Evolutionary conservation across 2,888 invertebrate species (phyloP).

Genomic region (Hydrotaea diabolus): DNA sequence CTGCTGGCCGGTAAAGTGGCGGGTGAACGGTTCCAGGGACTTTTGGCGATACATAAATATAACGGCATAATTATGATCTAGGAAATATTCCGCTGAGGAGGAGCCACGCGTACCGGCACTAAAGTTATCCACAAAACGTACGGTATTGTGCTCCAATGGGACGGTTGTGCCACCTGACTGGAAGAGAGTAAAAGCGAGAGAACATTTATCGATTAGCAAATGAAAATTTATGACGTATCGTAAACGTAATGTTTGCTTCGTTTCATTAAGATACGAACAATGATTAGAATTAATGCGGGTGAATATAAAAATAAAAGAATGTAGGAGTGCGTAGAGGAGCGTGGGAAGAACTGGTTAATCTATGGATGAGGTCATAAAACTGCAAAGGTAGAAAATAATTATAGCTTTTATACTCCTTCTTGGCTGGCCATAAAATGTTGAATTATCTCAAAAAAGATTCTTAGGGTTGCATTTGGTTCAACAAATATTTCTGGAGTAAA

Average conservation of each 20-base stretch:
- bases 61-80: slow-evolving; percentile 92
- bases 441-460: too few species aligned
- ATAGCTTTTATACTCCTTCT: too few species aligned
- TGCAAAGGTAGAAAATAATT: too few species aligned
- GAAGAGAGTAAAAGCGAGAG: slow-evolving; percentile 67
- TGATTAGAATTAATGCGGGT: not conserved
- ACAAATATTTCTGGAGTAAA: too few species aligned
- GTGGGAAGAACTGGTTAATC: too few species aligned
- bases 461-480: too few species aligned
- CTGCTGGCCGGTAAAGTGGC: slow-evolving; percentile 91
- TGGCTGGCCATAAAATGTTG: too few species aligned
- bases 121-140: slow-evolving; percentile 99
- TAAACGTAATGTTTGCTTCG: not conserved
- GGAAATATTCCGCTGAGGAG: slow-evolving; percentile 96
- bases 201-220: slow-evolving; percentile 6
- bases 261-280: not conserved
- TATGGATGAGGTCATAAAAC: too few species aligned
- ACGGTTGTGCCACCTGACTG: slow-evolving; percentile 98
- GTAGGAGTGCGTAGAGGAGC: too few species aligned
- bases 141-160: slow-evolving; percentile 97
- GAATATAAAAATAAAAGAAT: too few species aligned
- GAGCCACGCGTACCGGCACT: slow-evolving; percentile 98
- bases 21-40: slow-evolving; percentile 93
- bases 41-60: slow-evolving; percentile 96
- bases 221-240: not conserved